A percentile compares a stretch with the other conserved stretches of the same genome.
phyloP scores from a whole-genome alignment of 2,888 invertebrate species.

The Drosophila borealis region DNA sequence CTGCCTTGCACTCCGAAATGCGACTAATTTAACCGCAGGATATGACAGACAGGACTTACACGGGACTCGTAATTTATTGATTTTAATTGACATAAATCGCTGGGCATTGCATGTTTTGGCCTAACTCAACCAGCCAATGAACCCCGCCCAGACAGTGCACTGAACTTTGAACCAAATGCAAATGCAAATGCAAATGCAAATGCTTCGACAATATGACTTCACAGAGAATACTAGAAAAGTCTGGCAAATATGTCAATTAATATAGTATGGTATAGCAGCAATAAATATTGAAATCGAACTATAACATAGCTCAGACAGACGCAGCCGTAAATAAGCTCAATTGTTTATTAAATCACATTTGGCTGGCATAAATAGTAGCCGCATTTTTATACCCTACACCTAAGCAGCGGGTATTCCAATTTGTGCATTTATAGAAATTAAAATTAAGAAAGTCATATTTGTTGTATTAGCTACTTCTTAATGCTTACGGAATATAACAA shows the following conservation, averaged over 20 bases:
- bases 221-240: too few relatives aligned
- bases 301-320: neutral
- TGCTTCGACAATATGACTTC: too few relatives aligned
- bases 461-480: too few relatives aligned
- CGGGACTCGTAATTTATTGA: slow-evolving; percentile 57
- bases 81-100: slow-evolving; percentile 60
- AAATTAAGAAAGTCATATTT: too few relatives aligned
- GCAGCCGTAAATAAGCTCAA: slow-evolving; percentile 16
- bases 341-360: slow-evolving; percentile 11
- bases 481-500: too few relatives aligned
- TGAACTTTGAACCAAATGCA: slow-evolving; percentile 48
- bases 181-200: too few relatives aligned
- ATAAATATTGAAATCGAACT: slow-evolving; percentile 18
- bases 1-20: slow-evolving; percentile 9
- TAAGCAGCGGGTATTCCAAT: too few relatives aligned
- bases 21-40: slow-evolving; percentile 47
- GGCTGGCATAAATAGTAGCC: slow-evolving; percentile 9
- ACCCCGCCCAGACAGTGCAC: slow-evolving; percentile 36
- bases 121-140: neutral
- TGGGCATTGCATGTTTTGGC: slow-evolving; percentile 2
- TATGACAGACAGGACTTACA: neutral
- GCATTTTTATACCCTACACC: neutral
- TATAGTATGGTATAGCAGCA: neutral
- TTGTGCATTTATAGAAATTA: too few relatives aligned
- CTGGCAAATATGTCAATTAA: neutral